Percentiles rank a stretch among this genome's conserved stretches.
These are phyloP conservation scores for Diachrysia chrysitis DNA, from an alignment of 2,888 invertebrate genomes.

Conservation along the genomic window DNA sequence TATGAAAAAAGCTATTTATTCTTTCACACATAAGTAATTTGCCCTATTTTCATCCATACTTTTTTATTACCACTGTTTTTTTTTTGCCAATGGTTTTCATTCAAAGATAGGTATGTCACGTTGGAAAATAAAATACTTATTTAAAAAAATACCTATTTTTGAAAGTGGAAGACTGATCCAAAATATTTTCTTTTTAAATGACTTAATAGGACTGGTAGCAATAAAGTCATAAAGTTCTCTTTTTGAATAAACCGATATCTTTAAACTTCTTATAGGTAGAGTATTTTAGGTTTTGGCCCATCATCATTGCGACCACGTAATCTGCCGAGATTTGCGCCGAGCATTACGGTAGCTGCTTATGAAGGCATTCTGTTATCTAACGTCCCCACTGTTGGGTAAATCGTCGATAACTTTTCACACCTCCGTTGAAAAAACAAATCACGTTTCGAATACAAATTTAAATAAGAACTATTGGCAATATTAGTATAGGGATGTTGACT, in stretches of 20 bases:
- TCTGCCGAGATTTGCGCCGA: background rate
- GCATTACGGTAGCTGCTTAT: background rate
- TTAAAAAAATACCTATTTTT: too few relatives aligned
- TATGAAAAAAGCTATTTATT: constrained; percentile 28
- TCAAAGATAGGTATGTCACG: constrained; percentile 1
- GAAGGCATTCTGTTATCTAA: constrained; percentile 4
- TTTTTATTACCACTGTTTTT: constrained; percentile 25
- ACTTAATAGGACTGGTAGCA: too few relatives aligned
- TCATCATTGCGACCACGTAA: constrained; percentile 1
- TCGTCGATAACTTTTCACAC: background rate
- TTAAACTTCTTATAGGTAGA: background rate
- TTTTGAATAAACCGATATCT: background rate
- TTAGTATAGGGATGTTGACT: too few relatives aligned
- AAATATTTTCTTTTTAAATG: too few relatives aligned
- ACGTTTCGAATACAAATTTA: background rate
- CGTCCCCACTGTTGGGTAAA: background rate
- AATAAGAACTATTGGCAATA: background rate
- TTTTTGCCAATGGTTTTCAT: constrained; percentile 29
- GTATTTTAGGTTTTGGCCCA: background rate
- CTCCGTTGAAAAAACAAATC: background rate
- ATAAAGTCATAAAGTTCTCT: background rate
- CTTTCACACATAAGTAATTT: constrained; percentile 18
- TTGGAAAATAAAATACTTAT: background rate
- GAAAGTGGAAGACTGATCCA: constrained; percentile 1
- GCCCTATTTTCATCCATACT: constrained; percentile 29